Conservation (phyloP, 2,113 vertebrate species). For the Odobenus rosmarus region DNA sequence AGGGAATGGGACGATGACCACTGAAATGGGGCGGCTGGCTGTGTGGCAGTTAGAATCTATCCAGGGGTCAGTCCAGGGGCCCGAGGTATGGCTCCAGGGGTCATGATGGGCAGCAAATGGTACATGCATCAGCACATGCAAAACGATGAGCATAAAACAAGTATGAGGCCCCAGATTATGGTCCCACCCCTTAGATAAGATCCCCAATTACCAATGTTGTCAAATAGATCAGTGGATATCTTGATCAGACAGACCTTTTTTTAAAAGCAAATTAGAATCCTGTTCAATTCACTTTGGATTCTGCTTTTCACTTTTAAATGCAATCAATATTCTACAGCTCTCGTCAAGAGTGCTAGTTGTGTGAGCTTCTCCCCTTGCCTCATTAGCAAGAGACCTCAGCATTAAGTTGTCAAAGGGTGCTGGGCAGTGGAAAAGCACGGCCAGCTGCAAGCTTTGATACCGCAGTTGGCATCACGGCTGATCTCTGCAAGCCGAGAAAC, state of each 20-base stretch:
- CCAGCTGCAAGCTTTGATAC: background rate
- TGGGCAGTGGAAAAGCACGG: background rate
- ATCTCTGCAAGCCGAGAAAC: background rate
- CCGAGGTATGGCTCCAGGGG: no score
- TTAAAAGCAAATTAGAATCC: background rate
- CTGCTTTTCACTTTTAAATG: background rate
- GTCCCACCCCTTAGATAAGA: no score
- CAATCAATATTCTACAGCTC: background rate
- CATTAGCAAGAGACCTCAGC: background rate
- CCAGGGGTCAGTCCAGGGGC: no score
- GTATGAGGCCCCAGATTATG: no score
- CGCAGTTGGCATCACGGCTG: background rate
- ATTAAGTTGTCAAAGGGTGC: background rate
- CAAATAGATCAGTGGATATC: no score
- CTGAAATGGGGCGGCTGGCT: no score
- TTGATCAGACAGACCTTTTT: background rate
- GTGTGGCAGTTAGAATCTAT: no score
- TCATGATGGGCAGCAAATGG: no score
- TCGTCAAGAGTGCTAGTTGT: background rate
- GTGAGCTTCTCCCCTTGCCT: background rate
- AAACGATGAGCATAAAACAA: no score
- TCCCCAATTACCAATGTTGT: no score
- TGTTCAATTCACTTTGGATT: background rate
- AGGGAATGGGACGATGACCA: no score
- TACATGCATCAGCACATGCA: no score